These are phyloP conservation scores for Dasyprocta punctata DNA, from an alignment of 2,113 vertebrate genomes.

Conservation along the genomic window DNA sequence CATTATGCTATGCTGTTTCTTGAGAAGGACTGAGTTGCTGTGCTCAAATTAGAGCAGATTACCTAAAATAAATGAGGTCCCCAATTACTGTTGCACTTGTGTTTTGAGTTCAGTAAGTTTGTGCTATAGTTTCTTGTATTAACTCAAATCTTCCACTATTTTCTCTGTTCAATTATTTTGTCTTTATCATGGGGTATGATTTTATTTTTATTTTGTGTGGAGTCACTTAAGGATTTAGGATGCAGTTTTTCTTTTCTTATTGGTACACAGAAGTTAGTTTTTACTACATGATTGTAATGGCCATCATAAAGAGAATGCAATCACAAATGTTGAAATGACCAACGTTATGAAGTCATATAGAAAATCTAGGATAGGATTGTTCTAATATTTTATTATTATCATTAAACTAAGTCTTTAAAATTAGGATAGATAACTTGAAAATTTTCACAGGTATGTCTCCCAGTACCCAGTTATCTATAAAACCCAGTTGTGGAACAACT, in stretches of 20 bases:
- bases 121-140: background rate
- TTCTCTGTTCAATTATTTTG: background rate
- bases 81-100: background rate
- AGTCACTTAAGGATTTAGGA: background rate
- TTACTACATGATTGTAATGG: background rate
- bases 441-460: background rate
- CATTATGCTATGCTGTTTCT: background rate
- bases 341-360: background rate
- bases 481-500: background rate
- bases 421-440: background rate
- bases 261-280: background rate
- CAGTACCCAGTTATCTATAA: background rate
- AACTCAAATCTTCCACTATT: background rate
- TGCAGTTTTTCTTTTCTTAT: background rate
- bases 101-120: background rate
- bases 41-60: background rate
- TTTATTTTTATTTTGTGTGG: background rate
- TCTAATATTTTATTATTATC: background rate
- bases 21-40: background rate
- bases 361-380: background rate
- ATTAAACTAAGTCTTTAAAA: background rate
- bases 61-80: background rate
- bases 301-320: background rate
- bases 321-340: background rate
- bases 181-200: background rate